Evolutionary conservation across 2,888 invertebrate species (phyloP), one percentile per base, ranked within the genome.

Genomic region (Mycogona germanica): DNA sequence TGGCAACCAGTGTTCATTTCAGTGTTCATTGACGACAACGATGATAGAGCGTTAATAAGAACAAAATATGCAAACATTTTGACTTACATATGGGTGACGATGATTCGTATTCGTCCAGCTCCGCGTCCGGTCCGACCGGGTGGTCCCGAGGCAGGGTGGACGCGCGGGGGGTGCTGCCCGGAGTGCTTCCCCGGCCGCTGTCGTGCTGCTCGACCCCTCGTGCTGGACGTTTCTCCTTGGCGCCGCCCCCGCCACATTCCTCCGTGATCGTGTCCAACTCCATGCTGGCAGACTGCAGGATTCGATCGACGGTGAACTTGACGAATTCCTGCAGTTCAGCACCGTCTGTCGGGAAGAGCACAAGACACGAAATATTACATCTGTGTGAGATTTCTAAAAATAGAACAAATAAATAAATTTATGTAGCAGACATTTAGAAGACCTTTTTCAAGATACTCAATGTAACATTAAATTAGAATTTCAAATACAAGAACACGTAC

Each of bases 181-280:
- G 51, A 7, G 51, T 51, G 25, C 51, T 51, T 5, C 51, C 51
- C 4, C 51, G 41, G 19, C 51, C 51, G 30, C 51, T 51, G 42
- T 51, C 51, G 19, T 51, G 51, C 30, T 51, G 51, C 25, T 51
- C 51, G 3, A 51, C 51, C n/a, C n/a, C n/a, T 2, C 48, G 48
- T 4, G 23, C 21, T 7, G 32, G n/a, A n/a, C 48, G 30, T 19
- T 35, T 48, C 25, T 48, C 48, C 28, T 25, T 21, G 17, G 17
- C 49, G 4, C 48, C 48, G 35, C 35, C 35, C 35, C 35, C 35
- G 7, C 41, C n/a, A n/a, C n/a, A n/a, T 29, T 51, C 51, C 29
- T 51, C 51, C 6, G 28, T 25, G 21, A 51, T 42, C 6, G 51
- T 51, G 41, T 42, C 51, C 29, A 51, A 26, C 17, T 51, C 51